Conservation (phyloP, 1,140 invertebrate species). For the Coboldia fuscipes region DNA sequence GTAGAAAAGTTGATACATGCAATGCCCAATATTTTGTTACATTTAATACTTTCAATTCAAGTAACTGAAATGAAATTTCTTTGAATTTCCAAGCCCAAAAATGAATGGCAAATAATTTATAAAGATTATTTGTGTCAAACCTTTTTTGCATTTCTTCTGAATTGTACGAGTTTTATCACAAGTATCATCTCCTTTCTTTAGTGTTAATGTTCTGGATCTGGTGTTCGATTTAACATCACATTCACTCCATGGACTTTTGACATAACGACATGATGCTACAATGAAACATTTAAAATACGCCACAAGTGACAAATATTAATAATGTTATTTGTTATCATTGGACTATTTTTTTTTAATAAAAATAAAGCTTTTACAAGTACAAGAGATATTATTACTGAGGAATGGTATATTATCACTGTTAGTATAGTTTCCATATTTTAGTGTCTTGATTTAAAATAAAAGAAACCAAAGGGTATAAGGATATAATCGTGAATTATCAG, state of each 20-base stretch:
- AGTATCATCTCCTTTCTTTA: constrained; percentile 59
- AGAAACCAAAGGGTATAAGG: not conserved
- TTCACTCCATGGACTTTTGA: constrained; percentile 64
- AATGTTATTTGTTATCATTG: no score
- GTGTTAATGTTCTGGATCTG: constrained; percentile 51
- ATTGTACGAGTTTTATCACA: constrained; percentile 70
- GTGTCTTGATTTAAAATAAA: not conserved
- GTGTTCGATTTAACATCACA: constrained; percentile 64
- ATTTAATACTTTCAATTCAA: no score
- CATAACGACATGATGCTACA: constrained; percentile 48
- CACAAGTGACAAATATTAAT: no score
- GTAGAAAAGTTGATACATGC: not conserved
- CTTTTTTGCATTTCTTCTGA: constrained; percentile 79
- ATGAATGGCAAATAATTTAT: not conserved
- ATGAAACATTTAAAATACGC: no score
- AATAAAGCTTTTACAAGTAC: no score
- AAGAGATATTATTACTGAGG: no score
- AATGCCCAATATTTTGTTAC: not conserved
- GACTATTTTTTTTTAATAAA: no score
- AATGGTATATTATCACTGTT: no score
- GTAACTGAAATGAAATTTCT: not conserved
- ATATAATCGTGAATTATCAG: not conserved
- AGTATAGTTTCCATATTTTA: no score
- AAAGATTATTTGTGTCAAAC: constrained; percentile 24
- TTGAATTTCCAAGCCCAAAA: not conserved